Evolutionary conservation across 2,888 invertebrate species (phyloP).

Genomic region (Julus scandinavius): DNA sequence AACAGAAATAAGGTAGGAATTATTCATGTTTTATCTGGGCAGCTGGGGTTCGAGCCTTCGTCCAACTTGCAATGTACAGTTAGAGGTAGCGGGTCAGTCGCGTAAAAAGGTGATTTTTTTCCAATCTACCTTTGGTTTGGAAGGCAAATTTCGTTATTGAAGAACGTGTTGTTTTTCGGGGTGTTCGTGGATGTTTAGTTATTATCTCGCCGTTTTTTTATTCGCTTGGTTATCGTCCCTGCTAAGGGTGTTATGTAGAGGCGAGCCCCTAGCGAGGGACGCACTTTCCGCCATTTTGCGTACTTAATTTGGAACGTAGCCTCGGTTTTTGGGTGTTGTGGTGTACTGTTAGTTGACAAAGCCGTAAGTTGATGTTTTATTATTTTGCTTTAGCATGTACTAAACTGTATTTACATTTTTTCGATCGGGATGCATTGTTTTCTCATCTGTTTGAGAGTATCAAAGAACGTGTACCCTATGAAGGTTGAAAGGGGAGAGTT

Average conservation of each 20-base stretch:
- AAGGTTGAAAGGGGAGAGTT: constrained; percentile 13
- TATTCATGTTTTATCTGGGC: not conserved
- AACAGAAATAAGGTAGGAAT: not conserved
- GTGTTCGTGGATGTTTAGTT: not conserved
- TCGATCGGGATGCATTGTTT: not conserved
- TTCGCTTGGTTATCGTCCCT: not conserved
- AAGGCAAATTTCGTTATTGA: not conserved
- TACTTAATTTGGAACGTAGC: constrained; percentile 11
- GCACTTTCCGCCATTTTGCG: not conserved
- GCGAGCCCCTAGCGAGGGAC: constrained; percentile 11
- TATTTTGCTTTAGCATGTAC: not conserved
- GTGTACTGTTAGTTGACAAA: too few relatives aligned
- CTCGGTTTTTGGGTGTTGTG: not conserved
- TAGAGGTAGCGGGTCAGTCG: not conserved
- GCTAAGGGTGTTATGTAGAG: not conserved
- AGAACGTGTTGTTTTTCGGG: not conserved
- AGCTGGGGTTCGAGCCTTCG: not conserved
- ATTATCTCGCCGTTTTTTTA: not conserved
- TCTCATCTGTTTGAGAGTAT: not conserved
- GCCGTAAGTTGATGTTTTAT: not conserved
- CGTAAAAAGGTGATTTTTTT: not conserved
- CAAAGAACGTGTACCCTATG: not conserved
- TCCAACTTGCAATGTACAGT: not conserved
- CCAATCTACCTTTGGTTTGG: not conserved
- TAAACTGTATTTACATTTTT: too few relatives aligned